Conservation (phyloP, 2,113 vertebrate species). For the Pontoporia blainvillei region DNA sequence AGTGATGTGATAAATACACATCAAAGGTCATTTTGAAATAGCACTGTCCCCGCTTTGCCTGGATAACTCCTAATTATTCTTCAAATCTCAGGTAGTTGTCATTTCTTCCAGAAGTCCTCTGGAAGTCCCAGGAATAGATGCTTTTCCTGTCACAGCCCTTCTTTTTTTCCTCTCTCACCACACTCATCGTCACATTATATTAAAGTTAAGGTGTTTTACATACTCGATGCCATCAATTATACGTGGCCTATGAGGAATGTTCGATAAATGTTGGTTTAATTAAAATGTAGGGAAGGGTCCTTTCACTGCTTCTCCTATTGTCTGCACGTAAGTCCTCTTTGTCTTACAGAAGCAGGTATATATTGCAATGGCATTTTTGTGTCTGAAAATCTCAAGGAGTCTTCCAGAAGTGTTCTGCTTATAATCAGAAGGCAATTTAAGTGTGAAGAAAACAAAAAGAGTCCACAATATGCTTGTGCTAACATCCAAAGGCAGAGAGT, state of each 20-base stretch:
- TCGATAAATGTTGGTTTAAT: constrained; percentile 34
- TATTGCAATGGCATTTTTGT: not conserved
- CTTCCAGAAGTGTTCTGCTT: not conserved
- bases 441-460: not conserved
- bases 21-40: not conserved
- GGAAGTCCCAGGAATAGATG: not conserved
- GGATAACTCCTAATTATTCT: not conserved
- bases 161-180: not conserved
- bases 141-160: not conserved
- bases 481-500: not conserved
- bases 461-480: not conserved
- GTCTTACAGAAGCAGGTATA: not conserved
- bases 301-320: not conserved
- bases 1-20: not conserved
- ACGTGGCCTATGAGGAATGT: not conserved
- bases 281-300: not conserved
- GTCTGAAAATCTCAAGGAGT: not conserved
- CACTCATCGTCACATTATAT: not conserved
- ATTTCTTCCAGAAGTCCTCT: not conserved
- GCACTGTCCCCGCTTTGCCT: not conserved
- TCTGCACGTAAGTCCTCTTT: not conserved
- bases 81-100: not conserved
- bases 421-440: not conserved
- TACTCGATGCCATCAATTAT: not conserved
- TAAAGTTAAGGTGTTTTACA: not conserved